Conservation (phyloP, 1,140 invertebrate genomes). For the Whitmania pigra region DNA sequence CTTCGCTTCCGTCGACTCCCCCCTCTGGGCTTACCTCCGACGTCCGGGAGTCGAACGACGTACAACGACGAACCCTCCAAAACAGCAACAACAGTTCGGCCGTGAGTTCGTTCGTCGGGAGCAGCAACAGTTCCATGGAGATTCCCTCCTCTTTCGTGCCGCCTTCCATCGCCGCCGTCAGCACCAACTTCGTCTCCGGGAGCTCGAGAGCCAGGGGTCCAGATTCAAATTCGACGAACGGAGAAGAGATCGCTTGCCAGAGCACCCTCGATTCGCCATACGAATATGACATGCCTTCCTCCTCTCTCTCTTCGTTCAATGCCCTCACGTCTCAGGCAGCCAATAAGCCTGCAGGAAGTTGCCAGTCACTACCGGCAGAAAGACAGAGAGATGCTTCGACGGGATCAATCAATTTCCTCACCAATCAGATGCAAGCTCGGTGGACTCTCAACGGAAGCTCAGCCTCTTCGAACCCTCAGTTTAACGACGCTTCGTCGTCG, state of each 20-base stretch:
- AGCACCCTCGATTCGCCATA: background rate
- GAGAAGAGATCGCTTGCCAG: background rate
- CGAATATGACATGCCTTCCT: background rate
- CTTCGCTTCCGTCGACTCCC: background rate
- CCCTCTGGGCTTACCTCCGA: background rate
- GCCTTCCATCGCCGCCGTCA: background rate
- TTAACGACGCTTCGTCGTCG: too few species aligned
- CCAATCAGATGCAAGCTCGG: background rate
- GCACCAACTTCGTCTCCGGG: background rate
- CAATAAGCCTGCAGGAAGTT: too few species aligned
- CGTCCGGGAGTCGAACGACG: background rate
- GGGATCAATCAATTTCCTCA: background rate
- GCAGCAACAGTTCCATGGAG: conserved; percentile 3
- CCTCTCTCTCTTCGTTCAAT: background rate
- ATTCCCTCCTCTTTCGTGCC: background rate
- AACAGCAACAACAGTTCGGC: conserved; percentile 10
- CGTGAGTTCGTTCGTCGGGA: background rate
- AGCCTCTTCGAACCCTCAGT: background rate
- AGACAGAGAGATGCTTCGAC: background rate
- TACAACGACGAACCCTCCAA: background rate
- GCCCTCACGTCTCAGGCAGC: background rate
- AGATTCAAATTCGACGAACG: background rate
- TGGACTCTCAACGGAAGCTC: background rate
- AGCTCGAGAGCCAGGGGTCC: background rate
- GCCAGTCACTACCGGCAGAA: background rate